phyloP scores from a whole-genome alignment of 1,140 invertebrate species.

The Nasonia longicornis region DNA sequence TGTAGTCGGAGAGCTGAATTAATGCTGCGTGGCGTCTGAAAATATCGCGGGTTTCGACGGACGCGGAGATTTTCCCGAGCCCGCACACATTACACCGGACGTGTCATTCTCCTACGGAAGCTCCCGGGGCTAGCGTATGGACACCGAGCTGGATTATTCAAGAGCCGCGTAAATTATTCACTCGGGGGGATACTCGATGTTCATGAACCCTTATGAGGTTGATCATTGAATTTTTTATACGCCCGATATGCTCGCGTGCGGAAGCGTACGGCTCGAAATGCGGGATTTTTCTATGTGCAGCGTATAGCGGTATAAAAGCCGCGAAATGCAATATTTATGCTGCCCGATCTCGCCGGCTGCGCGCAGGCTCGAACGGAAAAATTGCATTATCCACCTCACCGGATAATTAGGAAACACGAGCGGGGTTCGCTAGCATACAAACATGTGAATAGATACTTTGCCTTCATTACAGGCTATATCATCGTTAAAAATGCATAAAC shows the following conservation, averaged over 20 bases:
- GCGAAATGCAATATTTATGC: neutral
- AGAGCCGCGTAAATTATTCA: constrained; percentile 14
- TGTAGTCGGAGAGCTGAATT: neutral
- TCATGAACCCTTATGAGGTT: constrained; percentile 29
- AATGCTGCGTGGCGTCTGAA: neutral
- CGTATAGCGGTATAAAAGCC: neutral
- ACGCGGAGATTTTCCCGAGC: neutral
- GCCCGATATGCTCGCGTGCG: neutral
- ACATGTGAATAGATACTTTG: too few species aligned
- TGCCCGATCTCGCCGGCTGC: neutral
- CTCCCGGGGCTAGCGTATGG: neutral
- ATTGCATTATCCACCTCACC: too few species aligned
- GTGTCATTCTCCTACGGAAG: neutral
- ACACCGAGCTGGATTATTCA: neutral
- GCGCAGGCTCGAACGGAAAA: neutral
- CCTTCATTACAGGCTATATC: too few species aligned
- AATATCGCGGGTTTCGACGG: too few species aligned
- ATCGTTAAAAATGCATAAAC: too few species aligned
- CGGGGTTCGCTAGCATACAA: too few species aligned
- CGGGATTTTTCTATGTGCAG: constrained; percentile 22
- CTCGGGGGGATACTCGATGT: neutral
- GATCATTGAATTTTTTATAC: constrained; percentile 43
- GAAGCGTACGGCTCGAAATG: neutral
- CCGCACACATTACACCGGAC: neutral
- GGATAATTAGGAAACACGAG: neutral